Percentiles rank a stretch among this genome's conserved stretches.
phyloP scores from a whole-genome alignment of 2,113 vertebrate genomes.

The Leucosticte australis region DNA sequence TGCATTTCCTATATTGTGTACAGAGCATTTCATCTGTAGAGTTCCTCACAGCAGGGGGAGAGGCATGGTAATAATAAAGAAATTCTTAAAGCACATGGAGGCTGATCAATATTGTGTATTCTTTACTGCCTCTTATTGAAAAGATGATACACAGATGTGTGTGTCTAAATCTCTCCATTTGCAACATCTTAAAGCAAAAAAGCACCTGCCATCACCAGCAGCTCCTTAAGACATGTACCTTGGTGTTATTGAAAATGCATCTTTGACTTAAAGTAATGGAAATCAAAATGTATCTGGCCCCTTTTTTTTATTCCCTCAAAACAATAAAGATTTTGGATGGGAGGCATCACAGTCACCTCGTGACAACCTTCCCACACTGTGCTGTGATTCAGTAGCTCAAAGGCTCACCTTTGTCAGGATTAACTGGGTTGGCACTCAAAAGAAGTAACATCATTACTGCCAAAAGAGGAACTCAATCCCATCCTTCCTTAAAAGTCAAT shows the following conservation, averaged over 20 bases:
- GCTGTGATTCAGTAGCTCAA: background rate
- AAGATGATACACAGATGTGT: background rate
- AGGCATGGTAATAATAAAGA: background rate
- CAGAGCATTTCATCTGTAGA: background rate
- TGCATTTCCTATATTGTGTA: background rate
- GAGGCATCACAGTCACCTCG: background rate
- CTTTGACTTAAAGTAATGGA: background rate
- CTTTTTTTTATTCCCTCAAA: background rate
- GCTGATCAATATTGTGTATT: background rate
- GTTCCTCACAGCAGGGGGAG: background rate
- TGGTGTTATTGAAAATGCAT: background rate
- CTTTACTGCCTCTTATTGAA: background rate
- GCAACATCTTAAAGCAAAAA: background rate
- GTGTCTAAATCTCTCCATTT: background rate
- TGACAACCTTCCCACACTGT: background rate
- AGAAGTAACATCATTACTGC: background rate
- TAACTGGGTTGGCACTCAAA: background rate
- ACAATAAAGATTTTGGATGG: background rate
- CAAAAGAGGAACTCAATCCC: background rate
- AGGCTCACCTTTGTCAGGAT: background rate
- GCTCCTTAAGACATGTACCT: background rate
- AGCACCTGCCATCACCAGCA: background rate
- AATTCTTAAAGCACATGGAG: background rate
- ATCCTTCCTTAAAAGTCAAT: background rate
- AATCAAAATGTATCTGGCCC: background rate